These are phyloP conservation scores for Sebastes glaucus DNA, from an alignment of 2,797 vertebrate genomes.

Conservation along the genomic window DNA sequence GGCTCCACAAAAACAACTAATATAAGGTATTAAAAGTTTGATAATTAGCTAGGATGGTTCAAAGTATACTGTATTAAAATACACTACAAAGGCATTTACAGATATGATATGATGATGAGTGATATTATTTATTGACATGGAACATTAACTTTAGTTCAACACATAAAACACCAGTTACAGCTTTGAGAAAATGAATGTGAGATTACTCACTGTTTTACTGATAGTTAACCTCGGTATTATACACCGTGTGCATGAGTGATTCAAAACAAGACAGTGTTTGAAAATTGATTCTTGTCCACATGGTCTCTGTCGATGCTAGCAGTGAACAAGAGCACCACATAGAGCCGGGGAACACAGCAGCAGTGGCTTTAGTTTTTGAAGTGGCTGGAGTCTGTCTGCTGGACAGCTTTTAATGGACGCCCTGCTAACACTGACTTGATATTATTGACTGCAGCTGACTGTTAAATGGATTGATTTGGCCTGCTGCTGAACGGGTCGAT, in stretches of 20 bases:
- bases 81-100: not conserved
- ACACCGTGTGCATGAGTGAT: not conserved
- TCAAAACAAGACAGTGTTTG: not conserved
- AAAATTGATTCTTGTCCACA: slow-evolving; percentile 20
- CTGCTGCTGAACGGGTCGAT: slow-evolving; percentile 20
- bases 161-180: not conserved
- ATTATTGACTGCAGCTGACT: slow-evolving; percentile 46
- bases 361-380: slow-evolving; percentile 20
- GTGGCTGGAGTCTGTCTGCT: slow-evolving; percentile 32
- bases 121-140: slow-evolving; percentile 11
- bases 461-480: slow-evolving; percentile 39
- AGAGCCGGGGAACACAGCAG: not conserved
- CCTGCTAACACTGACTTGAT: slow-evolving; percentile 28
- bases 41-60: slow-evolving; percentile 9
- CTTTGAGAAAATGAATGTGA: not conserved
- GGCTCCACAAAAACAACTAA: not conserved
- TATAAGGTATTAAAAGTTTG: slow-evolving; percentile 4
- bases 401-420: slow-evolving; percentile 47
- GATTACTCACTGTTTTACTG: not conserved
- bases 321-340: slow-evolving; percentile 13
- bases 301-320: not conserved
- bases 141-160: not conserved
- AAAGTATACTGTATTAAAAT: not conserved
- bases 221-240: not conserved
- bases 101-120: not conserved